These are phyloP conservation scores for Rattus rattus DNA, from an alignment of 2,113 vertebrate species.

Conservation along the genomic window DNA sequence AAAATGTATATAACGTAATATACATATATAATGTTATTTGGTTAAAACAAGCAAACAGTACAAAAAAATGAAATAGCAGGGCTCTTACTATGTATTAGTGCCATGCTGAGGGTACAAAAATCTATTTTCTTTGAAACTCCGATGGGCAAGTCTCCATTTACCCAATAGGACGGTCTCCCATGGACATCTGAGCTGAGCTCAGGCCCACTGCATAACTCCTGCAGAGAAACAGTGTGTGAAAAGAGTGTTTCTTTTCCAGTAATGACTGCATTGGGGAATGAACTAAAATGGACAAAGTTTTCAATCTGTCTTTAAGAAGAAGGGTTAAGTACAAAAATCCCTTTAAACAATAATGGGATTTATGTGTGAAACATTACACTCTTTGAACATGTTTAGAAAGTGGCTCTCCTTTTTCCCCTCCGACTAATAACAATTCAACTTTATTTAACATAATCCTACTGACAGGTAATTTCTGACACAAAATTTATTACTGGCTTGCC, in stretches of 20 bases:
- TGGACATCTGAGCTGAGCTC: neutral
- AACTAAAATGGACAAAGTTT: conserved; percentile 79
- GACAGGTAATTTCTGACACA: conserved; percentile 90
- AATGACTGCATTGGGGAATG: conserved; percentile 68
- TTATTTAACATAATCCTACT: conserved; percentile 89
- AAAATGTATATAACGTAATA: neutral
- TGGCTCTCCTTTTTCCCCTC: conserved; percentile 79
- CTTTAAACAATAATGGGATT: conserved; percentile 87
- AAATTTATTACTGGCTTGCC: conserved; percentile 89
- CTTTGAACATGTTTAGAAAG: conserved; percentile 87
- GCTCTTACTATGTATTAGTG: neutral
- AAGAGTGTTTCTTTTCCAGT: conserved; percentile 74
- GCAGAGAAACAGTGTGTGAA: conserved; percentile 68
- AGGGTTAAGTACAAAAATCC: conserved; percentile 84
- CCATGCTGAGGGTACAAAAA: neutral
- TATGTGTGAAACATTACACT: conserved; percentile 85
- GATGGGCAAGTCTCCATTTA: neutral
- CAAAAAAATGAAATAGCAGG: neutral
- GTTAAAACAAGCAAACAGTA: conserved; percentile 54
- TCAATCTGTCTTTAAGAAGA: conserved; percentile 80
- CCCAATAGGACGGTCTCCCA: neutral
- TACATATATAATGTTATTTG: neutral
- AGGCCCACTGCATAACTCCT: conserved; percentile 58
- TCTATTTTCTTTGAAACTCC: conserved; percentile 41
- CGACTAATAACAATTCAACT: conserved; percentile 86